A percentile compares a stretch with the other conserved stretches of the same genome.
These are phyloP conservation scores for Scolopax bukidnonensis DNA, from an alignment of 2,797 vertebrate genomes.

Conservation along the genomic window DNA sequence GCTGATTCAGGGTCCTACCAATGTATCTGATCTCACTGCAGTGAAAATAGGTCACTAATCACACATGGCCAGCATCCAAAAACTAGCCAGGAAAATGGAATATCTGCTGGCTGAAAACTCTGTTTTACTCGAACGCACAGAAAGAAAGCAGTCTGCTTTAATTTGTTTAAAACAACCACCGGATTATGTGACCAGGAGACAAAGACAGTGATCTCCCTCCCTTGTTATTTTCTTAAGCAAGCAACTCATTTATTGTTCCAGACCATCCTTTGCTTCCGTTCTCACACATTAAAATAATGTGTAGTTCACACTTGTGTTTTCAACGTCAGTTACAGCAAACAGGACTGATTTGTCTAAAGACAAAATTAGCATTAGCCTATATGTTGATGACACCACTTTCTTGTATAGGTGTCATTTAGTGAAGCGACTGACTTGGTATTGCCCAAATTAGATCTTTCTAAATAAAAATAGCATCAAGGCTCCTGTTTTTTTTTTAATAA, in stretches of 20 bases:
- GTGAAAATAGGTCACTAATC: conserved; percentile 80
- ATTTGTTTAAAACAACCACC: conserved; percentile 58
- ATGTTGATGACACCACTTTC: not conserved
- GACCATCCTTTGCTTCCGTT: conserved; percentile 30
- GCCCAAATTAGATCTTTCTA: not conserved
- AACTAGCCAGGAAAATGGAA: conserved; percentile 55
- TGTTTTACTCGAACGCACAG: conserved; percentile 43
- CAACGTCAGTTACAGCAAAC: conserved; percentile 21
- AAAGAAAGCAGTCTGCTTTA: conserved; percentile 58
- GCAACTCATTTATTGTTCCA: conserved; percentile 52
- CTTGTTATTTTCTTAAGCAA: conserved; percentile 50
- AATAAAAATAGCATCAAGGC: conserved; percentile 24
- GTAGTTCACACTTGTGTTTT: conserved; percentile 43
- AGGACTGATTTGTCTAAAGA: not conserved
- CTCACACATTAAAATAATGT: conserved; percentile 37
- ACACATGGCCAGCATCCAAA: conserved; percentile 72
- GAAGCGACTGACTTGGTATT: not conserved
- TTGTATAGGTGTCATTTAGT: not conserved
- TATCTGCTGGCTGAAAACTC: conserved; percentile 50
- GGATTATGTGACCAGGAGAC: not conserved
- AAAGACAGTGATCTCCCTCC: conserved; percentile 8
- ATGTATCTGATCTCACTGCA: conserved; percentile 64
- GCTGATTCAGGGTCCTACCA: conserved; percentile 76
- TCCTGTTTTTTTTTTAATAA: not conserved
- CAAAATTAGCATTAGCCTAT: not conserved